These are phyloP conservation scores for Cirrhinus molitorella DNA, from an alignment of 2,797 vertebrate species.

Conservation along the genomic window DNA sequence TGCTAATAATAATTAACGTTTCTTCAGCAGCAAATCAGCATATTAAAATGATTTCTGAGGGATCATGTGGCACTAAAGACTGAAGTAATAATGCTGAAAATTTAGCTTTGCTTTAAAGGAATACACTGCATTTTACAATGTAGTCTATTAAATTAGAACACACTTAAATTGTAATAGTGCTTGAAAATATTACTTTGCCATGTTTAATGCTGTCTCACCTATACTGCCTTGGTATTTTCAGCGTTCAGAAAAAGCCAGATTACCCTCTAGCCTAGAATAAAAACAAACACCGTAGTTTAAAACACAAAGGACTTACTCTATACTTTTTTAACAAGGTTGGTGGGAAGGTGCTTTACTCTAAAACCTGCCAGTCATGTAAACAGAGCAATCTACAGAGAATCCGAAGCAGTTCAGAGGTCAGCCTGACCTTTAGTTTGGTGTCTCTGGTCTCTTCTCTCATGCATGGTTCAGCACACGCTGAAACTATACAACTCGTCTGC, in stretches of 20 bases:
- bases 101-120: neutral
- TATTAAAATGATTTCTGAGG: neutral
- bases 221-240: neutral
- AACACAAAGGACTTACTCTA: neutral
- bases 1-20: neutral
- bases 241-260: neutral
- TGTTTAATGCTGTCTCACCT: neutral
- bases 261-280: neutral
- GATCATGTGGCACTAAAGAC: neutral
- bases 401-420: slow-evolving; percentile 12
- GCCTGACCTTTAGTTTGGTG: slow-evolving; percentile 9
- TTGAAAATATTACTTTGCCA: too few species aligned
- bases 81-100: neutral
- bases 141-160: too few species aligned
- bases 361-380: neutral
- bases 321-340: slow-evolving; percentile 3
- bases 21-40: neutral
- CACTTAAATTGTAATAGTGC: neutral
- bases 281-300: neutral
- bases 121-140: neutral
- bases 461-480: slow-evolving; percentile 4
- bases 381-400: slow-evolving; percentile 13
- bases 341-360: neutral
- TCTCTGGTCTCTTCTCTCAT: neutral
- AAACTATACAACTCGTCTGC: slow-evolving; percentile 17